A percentile compares a stretch with the other conserved stretches of the same genome.
Conservation (phyloP, 1,140 invertebrate genomes). For the Aphelenchoides fujianensis region DNA sequence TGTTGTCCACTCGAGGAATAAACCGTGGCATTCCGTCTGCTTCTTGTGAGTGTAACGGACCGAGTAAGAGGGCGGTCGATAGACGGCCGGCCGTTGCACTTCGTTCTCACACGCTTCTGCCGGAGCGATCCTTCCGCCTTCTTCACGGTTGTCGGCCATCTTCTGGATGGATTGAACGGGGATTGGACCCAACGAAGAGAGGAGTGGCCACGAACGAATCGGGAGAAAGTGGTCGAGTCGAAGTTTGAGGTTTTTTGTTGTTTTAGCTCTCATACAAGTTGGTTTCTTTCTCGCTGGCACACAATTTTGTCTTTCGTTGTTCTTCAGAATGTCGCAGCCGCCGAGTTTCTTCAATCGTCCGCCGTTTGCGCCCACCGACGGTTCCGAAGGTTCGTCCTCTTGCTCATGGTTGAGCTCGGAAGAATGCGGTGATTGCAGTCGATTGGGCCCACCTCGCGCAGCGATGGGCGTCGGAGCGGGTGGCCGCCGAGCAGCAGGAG, state of each 20-base stretch:
- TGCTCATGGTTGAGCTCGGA: not conserved
- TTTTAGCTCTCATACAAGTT: not conserved
- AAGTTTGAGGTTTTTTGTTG: not conserved
- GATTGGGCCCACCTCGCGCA: constrained; percentile 9
- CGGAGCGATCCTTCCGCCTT: no score
- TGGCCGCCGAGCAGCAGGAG: not conserved
- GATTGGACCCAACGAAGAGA: no score
- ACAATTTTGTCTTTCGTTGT: not conserved
- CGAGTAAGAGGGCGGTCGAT: no score
- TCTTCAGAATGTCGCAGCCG: not conserved
- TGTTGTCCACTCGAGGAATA: no score
- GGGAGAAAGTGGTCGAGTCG: not conserved
- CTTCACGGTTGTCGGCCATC: no score
- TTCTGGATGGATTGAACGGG: no score
- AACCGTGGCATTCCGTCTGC: no score
- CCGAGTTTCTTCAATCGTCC: constrained; percentile 5
- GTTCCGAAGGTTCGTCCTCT: not conserved
- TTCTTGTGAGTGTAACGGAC: no score
- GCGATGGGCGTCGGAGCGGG: constrained; percentile 5
- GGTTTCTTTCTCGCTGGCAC: not conserved
- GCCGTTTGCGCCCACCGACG: not conserved
- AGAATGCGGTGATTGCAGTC: not conserved
- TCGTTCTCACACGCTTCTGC: no score
- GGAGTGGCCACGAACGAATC: no score
- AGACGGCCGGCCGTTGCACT: no score